Conservation (phyloP, 1,140 invertebrate species). For the Brachionus plicatilis region DNA sequence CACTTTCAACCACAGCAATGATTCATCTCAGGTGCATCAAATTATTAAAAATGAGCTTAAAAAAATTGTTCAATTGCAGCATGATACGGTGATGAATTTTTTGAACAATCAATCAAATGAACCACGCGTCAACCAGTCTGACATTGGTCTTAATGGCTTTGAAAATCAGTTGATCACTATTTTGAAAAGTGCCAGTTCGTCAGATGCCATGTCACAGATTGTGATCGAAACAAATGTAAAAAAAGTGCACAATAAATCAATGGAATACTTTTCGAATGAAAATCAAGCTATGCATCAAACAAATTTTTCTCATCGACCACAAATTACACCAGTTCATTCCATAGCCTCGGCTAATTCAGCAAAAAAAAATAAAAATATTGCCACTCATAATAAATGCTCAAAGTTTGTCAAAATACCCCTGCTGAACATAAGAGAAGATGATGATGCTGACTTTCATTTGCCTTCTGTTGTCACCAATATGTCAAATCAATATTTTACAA, state of each 20-base stretch:
- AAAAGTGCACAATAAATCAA: not conserved
- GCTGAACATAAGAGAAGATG: too few relatives aligned
- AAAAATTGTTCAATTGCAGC: slow-evolving; percentile 30
- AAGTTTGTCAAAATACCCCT: slow-evolving; percentile 15
- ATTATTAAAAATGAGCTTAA: not conserved
- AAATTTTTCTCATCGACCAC: not conserved
- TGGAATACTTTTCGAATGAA: not conserved
- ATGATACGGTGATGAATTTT: slow-evolving; percentile 23
- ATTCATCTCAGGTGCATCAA: not conserved
- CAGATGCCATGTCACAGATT: not conserved
- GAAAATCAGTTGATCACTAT: not conserved
- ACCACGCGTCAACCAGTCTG: not conserved
- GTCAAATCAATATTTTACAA: not conserved
- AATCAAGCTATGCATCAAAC: not conserved
- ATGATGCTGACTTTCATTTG: not conserved
- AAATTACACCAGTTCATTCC: not conserved
- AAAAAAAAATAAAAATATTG: not conserved
- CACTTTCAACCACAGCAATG: not conserved
- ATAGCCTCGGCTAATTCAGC: not conserved
- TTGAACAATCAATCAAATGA: not conserved
- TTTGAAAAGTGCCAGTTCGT: not conserved
- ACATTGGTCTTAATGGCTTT: not conserved
- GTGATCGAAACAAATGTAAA: slow-evolving; percentile 25
- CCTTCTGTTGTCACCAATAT: not conserved
- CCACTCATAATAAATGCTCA: not conserved